Conservation (phyloP, 2,113 vertebrate species). For the Hyperopisus bebe region DNA sequence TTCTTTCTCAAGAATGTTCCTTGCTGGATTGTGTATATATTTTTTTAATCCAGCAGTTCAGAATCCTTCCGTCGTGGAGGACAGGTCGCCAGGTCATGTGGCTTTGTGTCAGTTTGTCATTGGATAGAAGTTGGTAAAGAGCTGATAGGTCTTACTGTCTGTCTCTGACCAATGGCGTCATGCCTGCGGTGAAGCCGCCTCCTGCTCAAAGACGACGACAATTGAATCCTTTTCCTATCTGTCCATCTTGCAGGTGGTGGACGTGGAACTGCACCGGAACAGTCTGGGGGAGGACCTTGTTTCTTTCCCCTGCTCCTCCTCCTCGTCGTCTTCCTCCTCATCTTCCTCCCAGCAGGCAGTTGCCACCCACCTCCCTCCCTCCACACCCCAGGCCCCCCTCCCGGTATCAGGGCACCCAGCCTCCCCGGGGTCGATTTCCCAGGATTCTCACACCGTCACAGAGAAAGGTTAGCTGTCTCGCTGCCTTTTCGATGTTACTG, state of each 20-base stretch:
- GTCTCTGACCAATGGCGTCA: not conserved
- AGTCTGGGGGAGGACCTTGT: slow-evolving; percentile 80
- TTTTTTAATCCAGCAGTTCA: not conserved
- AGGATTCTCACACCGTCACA: slow-evolving; percentile 53
- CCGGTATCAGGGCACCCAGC: slow-evolving; percentile 60
- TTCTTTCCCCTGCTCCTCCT: slow-evolving; percentile 61
- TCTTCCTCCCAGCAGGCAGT: slow-evolving; percentile 53
- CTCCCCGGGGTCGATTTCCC: slow-evolving; percentile 66
- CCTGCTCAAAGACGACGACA: not conserved
- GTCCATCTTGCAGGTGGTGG: slow-evolving; percentile 75
- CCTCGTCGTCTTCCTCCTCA: slow-evolving; percentile 36
- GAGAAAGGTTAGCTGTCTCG: slow-evolving; percentile 76
- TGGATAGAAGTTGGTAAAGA: not conserved
- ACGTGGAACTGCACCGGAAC: slow-evolving; percentile 88
- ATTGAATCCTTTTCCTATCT: slow-evolving; percentile 6
- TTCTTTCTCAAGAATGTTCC: not conserved
- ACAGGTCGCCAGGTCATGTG: not conserved
- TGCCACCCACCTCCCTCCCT: slow-evolving; percentile 59
- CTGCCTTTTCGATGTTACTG: not conserved
- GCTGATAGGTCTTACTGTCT: not conserved
- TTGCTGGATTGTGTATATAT: not conserved
- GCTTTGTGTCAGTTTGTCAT: not conserved
- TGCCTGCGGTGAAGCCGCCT: not conserved
- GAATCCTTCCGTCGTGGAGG: not conserved
- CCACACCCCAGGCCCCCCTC: slow-evolving; percentile 50